Evolutionary conservation across 1,140 invertebrate genomes (phyloP), one percentile per base, ranked within the genome.

Genomic region (Atta colombica): DNA sequence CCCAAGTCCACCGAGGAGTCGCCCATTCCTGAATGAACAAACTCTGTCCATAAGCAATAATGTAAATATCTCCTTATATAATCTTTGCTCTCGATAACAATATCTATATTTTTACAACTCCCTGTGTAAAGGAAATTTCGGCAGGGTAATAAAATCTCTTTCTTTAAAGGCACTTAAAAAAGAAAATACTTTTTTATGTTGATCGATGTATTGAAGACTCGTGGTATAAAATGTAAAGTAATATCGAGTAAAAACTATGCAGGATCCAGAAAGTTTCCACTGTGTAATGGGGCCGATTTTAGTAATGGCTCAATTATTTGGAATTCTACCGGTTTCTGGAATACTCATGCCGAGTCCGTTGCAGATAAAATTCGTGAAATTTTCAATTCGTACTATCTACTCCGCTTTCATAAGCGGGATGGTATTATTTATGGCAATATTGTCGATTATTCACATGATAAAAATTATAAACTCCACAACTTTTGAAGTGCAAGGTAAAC

Each of bases 231-330:
- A 78, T 3, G 28, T 3, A 51, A 68, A 66, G 6, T 45, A 21
- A 55, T 31, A 14, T 39, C 2, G 6, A 53, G 4, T 28, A 35
- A 39, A 35, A 58, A n/a, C 72, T 77, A 60, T 69, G 28, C 35
- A 95, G 95, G 91, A 94, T 82, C 78, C 82, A 12, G 93, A 95
- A 85, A 92, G 91, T 80, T 95, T 95, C 87, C 93, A 95, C 53
- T 82, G 89, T 60, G 92, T 94, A 0, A 93, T 95, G 2, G 86
- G 93, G 1, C 86, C 88, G 0, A 88, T 94, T 61, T 84, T 95
- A 53, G 78, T 60, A 0, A 5, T 94, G 0, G 94, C 95, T 8
- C 95, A 95, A 88, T 81, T 93, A 77, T 95, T 95, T 63, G 95
- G 95, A 6, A 6, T 95, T 3, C 87, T 95, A 58, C 95, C 95